A percentile compares a stretch with the other conserved stretches of the same genome.
phyloP scores from a whole-genome alignment of 2,888 invertebrate genomes.

The Synanthedon formicaeformis region DNA sequence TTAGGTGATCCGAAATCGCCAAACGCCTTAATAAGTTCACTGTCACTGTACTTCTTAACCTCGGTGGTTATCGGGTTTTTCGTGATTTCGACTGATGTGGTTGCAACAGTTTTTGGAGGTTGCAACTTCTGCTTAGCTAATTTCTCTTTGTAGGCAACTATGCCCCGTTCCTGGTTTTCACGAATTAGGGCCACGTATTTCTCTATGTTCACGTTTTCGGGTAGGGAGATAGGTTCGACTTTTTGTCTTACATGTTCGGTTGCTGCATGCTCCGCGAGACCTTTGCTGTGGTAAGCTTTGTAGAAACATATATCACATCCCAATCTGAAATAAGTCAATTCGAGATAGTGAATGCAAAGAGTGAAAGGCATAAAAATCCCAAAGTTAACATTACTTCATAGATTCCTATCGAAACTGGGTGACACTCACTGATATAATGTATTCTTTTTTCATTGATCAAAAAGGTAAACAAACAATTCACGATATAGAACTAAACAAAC shows the following conservation, averaged over 20 bases:
- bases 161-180: slow-evolving; percentile 34
- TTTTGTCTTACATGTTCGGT: slow-evolving; percentile 50
- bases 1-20: slow-evolving; percentile 35
- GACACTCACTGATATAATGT: too few relatives aligned
- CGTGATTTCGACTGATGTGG: slow-evolving; percentile 1
- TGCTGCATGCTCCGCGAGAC: slow-evolving; percentile 65
- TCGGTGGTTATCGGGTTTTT: not conserved
- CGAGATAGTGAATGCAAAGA: too few relatives aligned
- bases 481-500: too few relatives aligned
- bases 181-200: slow-evolving; percentile 58
- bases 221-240: slow-evolving; percentile 41
- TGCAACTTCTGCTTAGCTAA: slow-evolving; percentile 28
- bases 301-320: slow-evolving; percentile 71
- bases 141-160: slow-evolving; percentile 29
- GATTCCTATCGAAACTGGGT: too few relatives aligned
- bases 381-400: too few relatives aligned
- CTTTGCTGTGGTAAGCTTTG: slow-evolving; percentile 66
- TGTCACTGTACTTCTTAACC: slow-evolving; percentile 6
- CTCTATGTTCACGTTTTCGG: slow-evolving; percentile 55
- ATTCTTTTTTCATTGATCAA: too few relatives aligned
- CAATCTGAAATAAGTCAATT: slow-evolving; percentile 55
- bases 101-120: slow-evolving; percentile 10
- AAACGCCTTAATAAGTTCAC: slow-evolving; percentile 35
- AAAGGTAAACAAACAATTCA: too few relatives aligned
- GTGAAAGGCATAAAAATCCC: too few relatives aligned